Evolutionary conservation across 1,140 invertebrate species (phyloP).

Genomic region (Ostrea denselamellosa): DNA sequence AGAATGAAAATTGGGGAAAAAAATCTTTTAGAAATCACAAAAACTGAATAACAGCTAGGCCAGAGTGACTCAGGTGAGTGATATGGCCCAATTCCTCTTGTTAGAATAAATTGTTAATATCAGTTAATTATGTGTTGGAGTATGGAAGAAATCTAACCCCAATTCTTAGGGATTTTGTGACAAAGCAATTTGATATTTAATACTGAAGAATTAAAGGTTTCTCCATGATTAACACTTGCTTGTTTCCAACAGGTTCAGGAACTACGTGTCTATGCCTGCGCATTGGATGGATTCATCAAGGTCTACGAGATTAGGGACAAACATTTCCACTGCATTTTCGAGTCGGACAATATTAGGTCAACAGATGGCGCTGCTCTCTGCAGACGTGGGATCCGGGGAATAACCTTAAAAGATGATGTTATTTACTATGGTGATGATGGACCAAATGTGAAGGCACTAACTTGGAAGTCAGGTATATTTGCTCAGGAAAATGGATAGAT

Average conservation of each 20-base stretch:
- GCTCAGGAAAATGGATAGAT: neutral
- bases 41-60: no score
- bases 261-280: constrained; percentile 55
- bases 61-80: no score
- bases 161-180: no score
- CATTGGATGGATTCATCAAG: constrained; percentile 68
- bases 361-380: constrained; percentile 51
- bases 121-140: no score
- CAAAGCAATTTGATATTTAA: no score
- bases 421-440: constrained; percentile 74
- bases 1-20: no score
- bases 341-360: constrained; percentile 66
- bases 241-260: constrained; percentile 57
- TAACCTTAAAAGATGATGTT: constrained; percentile 52
- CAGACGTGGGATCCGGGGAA: constrained; percentile 62
- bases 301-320: constrained; percentile 61
- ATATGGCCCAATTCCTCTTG: no score
- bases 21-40: no score
- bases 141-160: no score
- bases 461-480: constrained; percentile 73
- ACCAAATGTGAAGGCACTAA: constrained; percentile 71
- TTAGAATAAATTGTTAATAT: no score
- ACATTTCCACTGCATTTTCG: constrained; percentile 66
- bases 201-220: no score
- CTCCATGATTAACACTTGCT: neutral